Evolutionary conservation across 2,888 invertebrate species (phyloP).

Genomic region (Pammene aurita): DNA sequence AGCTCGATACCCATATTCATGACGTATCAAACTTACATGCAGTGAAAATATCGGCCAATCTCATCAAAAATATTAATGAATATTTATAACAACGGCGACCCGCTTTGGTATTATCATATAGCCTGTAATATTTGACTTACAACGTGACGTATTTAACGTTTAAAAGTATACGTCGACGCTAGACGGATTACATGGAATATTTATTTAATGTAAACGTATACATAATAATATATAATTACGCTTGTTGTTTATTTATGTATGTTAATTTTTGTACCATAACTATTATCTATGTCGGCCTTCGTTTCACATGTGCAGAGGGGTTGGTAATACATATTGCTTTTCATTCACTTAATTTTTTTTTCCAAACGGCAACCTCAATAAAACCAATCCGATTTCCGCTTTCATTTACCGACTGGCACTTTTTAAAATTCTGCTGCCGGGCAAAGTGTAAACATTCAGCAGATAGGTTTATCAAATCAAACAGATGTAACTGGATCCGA

Average conservation of each 20-base stretch:
- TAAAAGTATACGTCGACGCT: background rate
- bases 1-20: slow-evolving; percentile 40
- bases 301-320: background rate
- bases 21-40: slow-evolving; percentile 35
- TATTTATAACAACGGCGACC: slow-evolving; percentile 34
- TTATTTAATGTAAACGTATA: background rate
- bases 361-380: background rate
- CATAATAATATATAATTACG: background rate
- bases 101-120: slow-evolving; percentile 12
- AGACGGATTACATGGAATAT: background rate
- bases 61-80: slow-evolving; percentile 38
- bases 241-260: background rate
- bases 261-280: too few species aligned
- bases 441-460: slow-evolving; percentile 27
- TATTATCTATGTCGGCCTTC: too few species aligned
- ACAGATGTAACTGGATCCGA: slow-evolving; percentile 57
- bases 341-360: background rate
- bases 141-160: slow-evolving; percentile 2
- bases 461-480: slow-evolving; percentile 50
- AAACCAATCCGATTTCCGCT: background rate
- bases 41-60: slow-evolving; percentile 32
- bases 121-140: slow-evolving; percentile 10
- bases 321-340: background rate
- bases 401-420: slow-evolving; percentile 12
- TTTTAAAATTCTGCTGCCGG: slow-evolving; percentile 10